Evolutionary conservation across 2,888 invertebrate genomes (phyloP).

Genomic region (Ophioninae sp.): DNA sequence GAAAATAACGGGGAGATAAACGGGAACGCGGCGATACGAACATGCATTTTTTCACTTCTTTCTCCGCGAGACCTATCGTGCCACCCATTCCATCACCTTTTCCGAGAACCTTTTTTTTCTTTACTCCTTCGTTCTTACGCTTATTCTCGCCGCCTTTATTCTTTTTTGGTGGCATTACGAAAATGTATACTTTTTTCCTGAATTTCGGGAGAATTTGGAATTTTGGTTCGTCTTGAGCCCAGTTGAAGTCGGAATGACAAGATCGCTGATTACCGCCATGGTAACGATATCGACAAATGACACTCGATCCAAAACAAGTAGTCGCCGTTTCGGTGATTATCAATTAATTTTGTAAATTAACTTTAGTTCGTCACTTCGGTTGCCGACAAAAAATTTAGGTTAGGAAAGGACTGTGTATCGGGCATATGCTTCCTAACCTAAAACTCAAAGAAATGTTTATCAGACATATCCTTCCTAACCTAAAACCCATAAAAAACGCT

Average conservation of each 20-base stretch:
- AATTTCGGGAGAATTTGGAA: constrained; percentile 25
- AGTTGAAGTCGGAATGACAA: constrained; percentile 9
- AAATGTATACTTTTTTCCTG: not conserved
- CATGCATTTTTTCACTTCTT: constrained; percentile 61
- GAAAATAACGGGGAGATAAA: not conserved
- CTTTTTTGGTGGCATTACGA: constrained; percentile 57
- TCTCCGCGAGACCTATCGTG: constrained; percentile 62
- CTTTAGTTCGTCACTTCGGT: not conserved
- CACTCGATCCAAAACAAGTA: constrained; percentile 20
- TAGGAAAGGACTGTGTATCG: no score
- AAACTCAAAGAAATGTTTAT: no score
- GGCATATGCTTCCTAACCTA: no score
- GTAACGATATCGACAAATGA: constrained; percentile 28
- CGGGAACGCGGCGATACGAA: constrained; percentile 19
- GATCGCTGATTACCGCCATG: constrained; percentile 13
- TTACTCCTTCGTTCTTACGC: constrained; percentile 36
- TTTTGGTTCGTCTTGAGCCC: constrained; percentile 22
- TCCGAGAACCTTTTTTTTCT: constrained; percentile 53
- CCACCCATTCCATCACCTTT: constrained; percentile 66
- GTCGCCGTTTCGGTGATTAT: constrained; percentile 11
- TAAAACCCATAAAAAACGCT: no score
- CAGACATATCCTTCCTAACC: no score
- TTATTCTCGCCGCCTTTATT: constrained; percentile 9
- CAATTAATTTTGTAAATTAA: not conserved
- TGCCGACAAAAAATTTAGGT: no score